These are phyloP conservation scores for Ornithorhynchus anatinus DNA, from an alignment of 2,113 vertebrate genomes.

Conservation along the genomic window DNA sequence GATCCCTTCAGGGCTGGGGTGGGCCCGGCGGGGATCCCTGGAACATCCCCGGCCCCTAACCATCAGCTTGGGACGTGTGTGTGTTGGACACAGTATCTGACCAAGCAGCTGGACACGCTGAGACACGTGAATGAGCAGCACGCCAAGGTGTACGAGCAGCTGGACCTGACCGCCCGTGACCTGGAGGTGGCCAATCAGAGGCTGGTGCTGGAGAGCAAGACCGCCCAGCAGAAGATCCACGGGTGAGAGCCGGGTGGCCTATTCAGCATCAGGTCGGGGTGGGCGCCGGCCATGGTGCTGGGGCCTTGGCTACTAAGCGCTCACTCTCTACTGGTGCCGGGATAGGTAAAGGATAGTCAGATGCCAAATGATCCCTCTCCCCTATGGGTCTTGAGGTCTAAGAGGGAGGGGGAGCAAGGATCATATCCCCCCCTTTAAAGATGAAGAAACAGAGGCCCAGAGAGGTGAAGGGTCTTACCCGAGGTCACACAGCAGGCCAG, in stretches of 20 bases:
- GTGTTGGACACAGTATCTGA: slow-evolving; percentile 89
- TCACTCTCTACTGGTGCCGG: no score
- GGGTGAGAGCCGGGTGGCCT: slow-evolving; percentile 68
- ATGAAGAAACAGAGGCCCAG: no score
- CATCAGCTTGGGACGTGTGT: background rate
- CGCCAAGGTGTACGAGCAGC: slow-evolving; percentile 95
- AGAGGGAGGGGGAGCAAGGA: no score
- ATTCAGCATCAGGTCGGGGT: accelerated
- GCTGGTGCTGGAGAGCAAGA: slow-evolving; percentile 93
- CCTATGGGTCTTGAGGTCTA: no score
- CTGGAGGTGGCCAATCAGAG: slow-evolving; percentile 95
- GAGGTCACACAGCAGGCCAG: no score
- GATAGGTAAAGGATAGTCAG: no score
- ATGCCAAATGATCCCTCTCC: no score
- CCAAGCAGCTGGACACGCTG: slow-evolving; percentile 92
- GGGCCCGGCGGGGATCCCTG: background rate
- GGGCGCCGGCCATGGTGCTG: no score
- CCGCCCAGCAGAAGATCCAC: slow-evolving; percentile 94
- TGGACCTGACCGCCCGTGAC: slow-evolving; percentile 91
- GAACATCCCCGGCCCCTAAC: no score
- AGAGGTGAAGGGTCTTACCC: no score
- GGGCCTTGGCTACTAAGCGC: no score
- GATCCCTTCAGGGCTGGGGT: background rate
- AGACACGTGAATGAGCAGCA: slow-evolving; percentile 97
- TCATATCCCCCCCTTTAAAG: no score